Evolutionary conservation across 2,797 vertebrate genomes (phyloP).

Genomic region (Gymnoscopelus microlampas): DNA sequence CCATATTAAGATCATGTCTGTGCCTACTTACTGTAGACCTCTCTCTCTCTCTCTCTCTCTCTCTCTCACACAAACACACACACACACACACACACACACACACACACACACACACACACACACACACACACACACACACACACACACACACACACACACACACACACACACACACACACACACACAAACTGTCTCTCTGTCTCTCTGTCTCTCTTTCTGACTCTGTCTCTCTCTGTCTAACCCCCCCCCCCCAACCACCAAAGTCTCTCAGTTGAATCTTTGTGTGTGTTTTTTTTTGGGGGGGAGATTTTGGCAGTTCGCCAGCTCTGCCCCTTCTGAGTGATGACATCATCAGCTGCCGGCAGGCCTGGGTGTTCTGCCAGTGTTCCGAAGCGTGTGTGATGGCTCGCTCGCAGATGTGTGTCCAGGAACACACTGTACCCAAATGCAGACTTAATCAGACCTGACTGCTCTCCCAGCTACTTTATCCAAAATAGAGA

Average conservation of each 20-base stretch:
- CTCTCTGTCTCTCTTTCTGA: constrained; percentile 31
- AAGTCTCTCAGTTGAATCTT: constrained; percentile 23
- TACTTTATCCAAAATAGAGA: constrained; percentile 87
- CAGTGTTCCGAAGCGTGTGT: constrained; percentile 99
- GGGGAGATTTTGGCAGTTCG: constrained; percentile 74
- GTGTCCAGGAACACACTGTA: constrained; percentile 99
- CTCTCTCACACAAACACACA: constrained; percentile 31
- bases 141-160: background rate
- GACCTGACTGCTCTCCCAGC: constrained; percentile 97
- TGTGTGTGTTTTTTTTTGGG: constrained; percentile 55
- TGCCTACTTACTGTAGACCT: constrained; percentile 42
- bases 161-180: background rate
- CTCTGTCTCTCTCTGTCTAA: constrained; percentile 31
- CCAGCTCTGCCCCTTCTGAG: constrained; percentile 91
- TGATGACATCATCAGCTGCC: constrained; percentile 98
- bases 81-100: background rate
- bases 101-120: background rate
- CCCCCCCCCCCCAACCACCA: constrained; percentile 15
- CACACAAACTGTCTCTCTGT: background rate
- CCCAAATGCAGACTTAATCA: constrained; percentile 99
- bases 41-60: constrained; percentile 31
- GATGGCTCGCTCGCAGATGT: constrained; percentile 99
- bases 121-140: background rate
- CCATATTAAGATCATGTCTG: constrained; percentile 66
- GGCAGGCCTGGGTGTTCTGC: constrained; percentile 99